These are phyloP conservation scores for Centropristis striata DNA, from an alignment of 2,113 vertebrate genomes.

Conservation along the genomic window DNA sequence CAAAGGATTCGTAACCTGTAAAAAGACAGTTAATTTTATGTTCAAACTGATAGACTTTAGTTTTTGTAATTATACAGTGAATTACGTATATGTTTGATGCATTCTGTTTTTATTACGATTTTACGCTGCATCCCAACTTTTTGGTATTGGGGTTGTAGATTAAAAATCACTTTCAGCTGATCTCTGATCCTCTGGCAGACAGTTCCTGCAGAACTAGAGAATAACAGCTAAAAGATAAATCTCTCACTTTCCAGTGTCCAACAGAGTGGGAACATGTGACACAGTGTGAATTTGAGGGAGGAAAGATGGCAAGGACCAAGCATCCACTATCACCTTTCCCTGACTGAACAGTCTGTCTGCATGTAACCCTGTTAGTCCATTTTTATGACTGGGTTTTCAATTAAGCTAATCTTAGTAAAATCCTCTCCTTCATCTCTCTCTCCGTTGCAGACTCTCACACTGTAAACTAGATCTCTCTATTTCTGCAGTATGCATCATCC, in stretches of 20 bases:
- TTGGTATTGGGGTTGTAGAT: too few relatives aligned
- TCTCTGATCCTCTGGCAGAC: too few relatives aligned
- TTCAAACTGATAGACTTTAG: too few relatives aligned
- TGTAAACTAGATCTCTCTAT: neutral
- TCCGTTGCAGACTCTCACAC: neutral
- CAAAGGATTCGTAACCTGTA: too few relatives aligned
- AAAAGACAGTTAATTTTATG: too few relatives aligned
- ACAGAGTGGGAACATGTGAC: neutral
- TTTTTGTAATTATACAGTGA: too few relatives aligned
- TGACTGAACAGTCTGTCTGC: neutral
- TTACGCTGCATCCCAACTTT: too few relatives aligned
- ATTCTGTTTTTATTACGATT: too few relatives aligned
- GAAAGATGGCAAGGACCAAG: neutral
- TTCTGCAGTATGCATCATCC: conserved; percentile 6
- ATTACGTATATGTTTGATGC: too few relatives aligned
- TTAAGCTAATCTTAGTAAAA: neutral
- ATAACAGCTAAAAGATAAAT: neutral
- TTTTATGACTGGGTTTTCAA: neutral
- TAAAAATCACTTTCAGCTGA: too few relatives aligned
- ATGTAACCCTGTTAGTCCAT: neutral
- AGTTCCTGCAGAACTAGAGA: too few relatives aligned
- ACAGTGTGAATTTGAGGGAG: neutral
- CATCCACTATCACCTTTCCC: neutral
- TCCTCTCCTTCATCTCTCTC: neutral
- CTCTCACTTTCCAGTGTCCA: neutral